Base-by-base conservation (phyloP, 1,140 invertebrate genomes). In the Metaphire vulgaris region DNA sequence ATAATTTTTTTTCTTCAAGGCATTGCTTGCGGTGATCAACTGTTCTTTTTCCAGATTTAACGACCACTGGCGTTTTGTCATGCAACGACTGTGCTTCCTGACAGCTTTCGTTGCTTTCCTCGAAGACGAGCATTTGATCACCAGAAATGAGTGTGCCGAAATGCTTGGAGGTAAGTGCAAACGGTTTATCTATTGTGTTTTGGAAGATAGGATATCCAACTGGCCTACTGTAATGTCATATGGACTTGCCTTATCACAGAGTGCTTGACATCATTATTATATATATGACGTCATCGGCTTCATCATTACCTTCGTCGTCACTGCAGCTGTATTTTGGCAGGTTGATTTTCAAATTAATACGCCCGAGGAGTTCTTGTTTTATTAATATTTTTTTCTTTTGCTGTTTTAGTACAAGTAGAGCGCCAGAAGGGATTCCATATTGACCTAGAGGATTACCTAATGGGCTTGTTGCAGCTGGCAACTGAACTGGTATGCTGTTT, bases 391-490 rank as follows among this genome's bases (percentile, higher is more conserved):
- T n/a, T n/a, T n/a, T n/a, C n/a, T n/a, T n/a, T n/a, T n/a, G n/a
- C 29, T 73, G 15, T 56, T 73, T 33, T 76, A 91, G 90, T 91
- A 1, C 88, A 87, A 86, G 85, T 86, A 65, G 82, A 88, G 72
- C 78, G 87, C 79, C 84, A 90, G 76, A 88, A 92, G 30, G 92
- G 92, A 0, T 94, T 96, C 82, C 93, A 95, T 83, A 86, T 97
- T 76, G 94, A 96, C 80, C 87, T 96, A 29, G 94, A 97, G 85
- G 94, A 96, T 81, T 97, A 93, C 82, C 86, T 97, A 16, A 90
- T 92, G 83, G 94, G 95, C 1, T 85, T 96, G 6, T 85, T 96
- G 29, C 89, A 91, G 81, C 84, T 96, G 71, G 91, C 92, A 32
- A 90, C 91, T 67, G 94, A 96, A 89, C 85, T 97, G 87, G 92